A percentile compares a stretch with the other conserved stretches of the same genome.
phyloP scores from a whole-genome alignment of 1,140 invertebrate genomes.

The Vollenhovia emeryi region DNA sequence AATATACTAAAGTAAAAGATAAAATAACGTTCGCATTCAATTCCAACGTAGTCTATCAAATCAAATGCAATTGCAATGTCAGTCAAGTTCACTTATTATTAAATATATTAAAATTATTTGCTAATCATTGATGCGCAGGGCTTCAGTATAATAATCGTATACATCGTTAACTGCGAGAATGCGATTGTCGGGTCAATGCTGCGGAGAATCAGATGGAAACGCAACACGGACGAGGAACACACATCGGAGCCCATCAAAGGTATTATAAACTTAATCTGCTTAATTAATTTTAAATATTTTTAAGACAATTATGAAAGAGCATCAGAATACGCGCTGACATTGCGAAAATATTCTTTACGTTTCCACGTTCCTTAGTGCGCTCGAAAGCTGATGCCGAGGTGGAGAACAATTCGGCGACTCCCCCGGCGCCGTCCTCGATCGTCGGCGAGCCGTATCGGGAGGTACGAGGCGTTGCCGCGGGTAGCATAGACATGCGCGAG shows the following conservation, averaged over 20 bases:
- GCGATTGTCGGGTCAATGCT: slow-evolving; percentile 75
- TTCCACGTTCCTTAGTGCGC: slow-evolving; percentile 73
- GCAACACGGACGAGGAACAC: slow-evolving; percentile 73
- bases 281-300: no score
- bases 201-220: slow-evolving; percentile 78
- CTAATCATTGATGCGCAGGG: slow-evolving; percentile 74
- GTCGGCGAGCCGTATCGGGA: slow-evolving; percentile 75
- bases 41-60: no score
- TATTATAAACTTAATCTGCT: slow-evolving; percentile 51
- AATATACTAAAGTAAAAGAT: no score
- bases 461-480: slow-evolving; percentile 78
- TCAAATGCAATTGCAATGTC: no score
- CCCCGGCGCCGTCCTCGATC: slow-evolving; percentile 51
- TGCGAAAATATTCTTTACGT: no score
- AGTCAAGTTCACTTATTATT: no score
- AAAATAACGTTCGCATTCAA: no score
- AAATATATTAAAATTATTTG: slow-evolving; percentile 17
- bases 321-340: background rate
- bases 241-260: slow-evolving; percentile 82
- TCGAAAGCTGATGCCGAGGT: slow-evolving; percentile 75
- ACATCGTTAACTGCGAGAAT: slow-evolving; percentile 80
- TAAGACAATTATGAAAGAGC: background rate
- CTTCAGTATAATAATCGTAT: slow-evolving; percentile 79
- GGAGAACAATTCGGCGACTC: slow-evolving; percentile 76
- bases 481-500: slow-evolving; percentile 81